Evolutionary conservation across 2,797 vertebrate genomes (phyloP).

Genomic region (Phalanger gymnotis): DNA sequence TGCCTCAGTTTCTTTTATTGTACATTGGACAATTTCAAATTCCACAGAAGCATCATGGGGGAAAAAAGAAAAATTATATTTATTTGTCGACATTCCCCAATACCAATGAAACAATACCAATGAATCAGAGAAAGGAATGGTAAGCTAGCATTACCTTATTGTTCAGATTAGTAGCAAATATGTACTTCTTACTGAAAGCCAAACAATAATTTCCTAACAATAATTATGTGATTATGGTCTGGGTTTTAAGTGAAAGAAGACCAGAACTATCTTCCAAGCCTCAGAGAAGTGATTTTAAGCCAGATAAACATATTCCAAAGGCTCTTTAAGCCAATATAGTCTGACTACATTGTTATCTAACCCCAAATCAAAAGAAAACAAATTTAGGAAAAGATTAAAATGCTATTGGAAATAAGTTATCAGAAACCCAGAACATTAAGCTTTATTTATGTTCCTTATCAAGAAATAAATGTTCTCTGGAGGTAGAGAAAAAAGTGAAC

Average conservation of each 20-base stretch:
- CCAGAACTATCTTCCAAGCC: neutral
- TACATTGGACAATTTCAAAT: neutral
- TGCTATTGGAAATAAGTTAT: neutral
- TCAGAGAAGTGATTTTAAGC: neutral
- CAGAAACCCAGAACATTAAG: neutral
- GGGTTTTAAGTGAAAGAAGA: neutral
- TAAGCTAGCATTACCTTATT: neutral
- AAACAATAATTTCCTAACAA: constrained; percentile 3
- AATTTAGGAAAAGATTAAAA: constrained; percentile 4
- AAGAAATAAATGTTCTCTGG: neutral
- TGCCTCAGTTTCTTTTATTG: neutral
- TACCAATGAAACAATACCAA: constrained; percentile 17
- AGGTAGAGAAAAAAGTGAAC: neutral
- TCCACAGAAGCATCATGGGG: neutral
- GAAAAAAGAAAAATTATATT: neutral
- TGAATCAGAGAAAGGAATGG: neutral
- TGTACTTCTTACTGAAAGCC: neutral
- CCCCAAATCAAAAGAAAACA: neutral
- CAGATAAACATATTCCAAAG: neutral
- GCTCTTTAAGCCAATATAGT: neutral
- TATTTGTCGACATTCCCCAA: constrained; percentile 39
- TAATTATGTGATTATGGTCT: neutral
- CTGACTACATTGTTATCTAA: neutral
- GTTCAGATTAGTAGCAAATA: constrained; percentile 27
- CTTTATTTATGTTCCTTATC: neutral